Evolutionary conservation across 2,113 vertebrate genomes (phyloP).

Genomic region (Ceyx melanurus): DNA sequence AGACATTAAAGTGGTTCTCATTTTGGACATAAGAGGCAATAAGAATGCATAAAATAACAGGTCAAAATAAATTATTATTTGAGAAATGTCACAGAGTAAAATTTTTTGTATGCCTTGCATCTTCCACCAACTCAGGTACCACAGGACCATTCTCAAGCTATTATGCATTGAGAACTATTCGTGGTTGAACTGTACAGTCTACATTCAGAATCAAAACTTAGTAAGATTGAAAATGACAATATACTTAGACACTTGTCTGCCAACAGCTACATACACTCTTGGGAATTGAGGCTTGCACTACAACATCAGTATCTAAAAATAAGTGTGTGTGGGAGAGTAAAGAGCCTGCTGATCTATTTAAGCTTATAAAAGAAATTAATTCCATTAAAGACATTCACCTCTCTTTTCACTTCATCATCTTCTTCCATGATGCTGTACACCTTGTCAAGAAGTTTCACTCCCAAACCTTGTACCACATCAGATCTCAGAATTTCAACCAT

Average conservation of each 20-base stretch:
- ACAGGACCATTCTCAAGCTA: background rate
- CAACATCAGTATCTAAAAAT: background rate
- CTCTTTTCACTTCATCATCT: slow-evolving; percentile 87
- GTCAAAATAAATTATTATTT: background rate
- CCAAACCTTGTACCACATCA: slow-evolving; percentile 89
- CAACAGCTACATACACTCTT: background rate
- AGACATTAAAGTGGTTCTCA: background rate
- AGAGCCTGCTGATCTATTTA: background rate
- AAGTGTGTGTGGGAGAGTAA: fast-evolving
- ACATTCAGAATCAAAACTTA: background rate
- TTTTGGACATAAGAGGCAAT: background rate
- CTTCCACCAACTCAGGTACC: background rate
- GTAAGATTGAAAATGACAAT: background rate
- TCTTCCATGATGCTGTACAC: slow-evolving; percentile 91
- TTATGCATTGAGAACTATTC: background rate
- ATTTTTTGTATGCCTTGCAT: background rate
- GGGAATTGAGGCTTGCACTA: background rate
- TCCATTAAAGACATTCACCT: slow-evolving; percentile 74
- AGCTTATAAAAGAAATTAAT: background rate
- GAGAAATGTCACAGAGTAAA: background rate
- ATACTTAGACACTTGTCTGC: background rate
- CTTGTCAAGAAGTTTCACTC: slow-evolving; percentile 89
- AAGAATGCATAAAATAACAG: background rate
- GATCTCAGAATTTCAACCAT: slow-evolving; percentile 89
- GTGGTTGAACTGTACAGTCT: background rate